Conservation (phyloP, 2,888 invertebrate species). For the Plagodis pulveraria region DNA sequence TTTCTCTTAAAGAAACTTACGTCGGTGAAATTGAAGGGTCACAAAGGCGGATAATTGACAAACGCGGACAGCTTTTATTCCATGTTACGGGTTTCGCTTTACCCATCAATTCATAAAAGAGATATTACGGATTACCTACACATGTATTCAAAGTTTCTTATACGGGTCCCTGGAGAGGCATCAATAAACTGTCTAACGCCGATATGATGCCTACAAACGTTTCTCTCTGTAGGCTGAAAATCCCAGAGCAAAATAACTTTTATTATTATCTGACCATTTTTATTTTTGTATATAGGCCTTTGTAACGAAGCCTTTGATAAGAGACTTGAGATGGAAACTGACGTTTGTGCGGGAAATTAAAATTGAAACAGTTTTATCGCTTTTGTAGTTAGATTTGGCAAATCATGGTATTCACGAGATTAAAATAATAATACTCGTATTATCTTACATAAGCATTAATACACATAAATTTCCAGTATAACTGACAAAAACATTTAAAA, state of each 20-base stretch:
- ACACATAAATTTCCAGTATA: too few species aligned
- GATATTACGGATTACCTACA: conserved; percentile 30
- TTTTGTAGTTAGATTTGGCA: too few species aligned
- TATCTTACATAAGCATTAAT: too few species aligned
- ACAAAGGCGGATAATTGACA: conserved; percentile 16
- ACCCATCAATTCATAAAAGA: conserved; percentile 33
- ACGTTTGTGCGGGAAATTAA: too few species aligned
- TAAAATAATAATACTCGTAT: too few species aligned
- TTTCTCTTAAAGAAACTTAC: too few species aligned
- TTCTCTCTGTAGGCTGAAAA: conserved; percentile 34
- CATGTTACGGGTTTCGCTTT: conserved; percentile 22
- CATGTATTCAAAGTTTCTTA: conserved; percentile 37
- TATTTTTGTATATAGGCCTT: too few species aligned
- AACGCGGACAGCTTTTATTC: conserved; percentile 28
- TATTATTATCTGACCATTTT: conserved; percentile 27
- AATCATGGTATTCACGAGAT: too few species aligned
- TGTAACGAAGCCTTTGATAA: too few species aligned
- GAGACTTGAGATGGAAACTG: too few species aligned
- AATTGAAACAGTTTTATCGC: too few species aligned
- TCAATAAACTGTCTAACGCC: conserved; percentile 41
- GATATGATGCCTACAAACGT: conserved; percentile 37
- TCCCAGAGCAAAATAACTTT: conserved; percentile 32
- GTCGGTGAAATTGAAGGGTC: conserved; percentile 4
- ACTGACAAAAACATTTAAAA: too few species aligned
- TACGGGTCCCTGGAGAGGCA: conserved; percentile 34